Evolutionary conservation across 2,888 invertebrate genomes (phyloP), one percentile per base, ranked within the genome.

Genomic region (Drosophila trichaetosa): DNA sequence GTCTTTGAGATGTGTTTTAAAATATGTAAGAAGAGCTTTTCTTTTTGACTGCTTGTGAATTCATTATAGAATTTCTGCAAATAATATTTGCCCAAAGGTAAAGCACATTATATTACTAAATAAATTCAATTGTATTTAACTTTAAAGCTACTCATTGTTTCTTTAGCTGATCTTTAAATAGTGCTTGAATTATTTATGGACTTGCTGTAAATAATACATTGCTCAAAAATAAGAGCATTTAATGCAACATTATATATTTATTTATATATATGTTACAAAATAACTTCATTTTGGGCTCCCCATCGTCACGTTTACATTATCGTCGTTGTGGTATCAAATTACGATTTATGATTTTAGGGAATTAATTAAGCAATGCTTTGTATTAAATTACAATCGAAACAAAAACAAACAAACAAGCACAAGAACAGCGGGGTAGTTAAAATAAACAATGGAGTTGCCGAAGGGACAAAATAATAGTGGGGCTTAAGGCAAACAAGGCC

Each of bases 321-420:
- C 63, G 56, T 48, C n/a, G 40, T 46, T 16, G 16, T 36, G 54
- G 65, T 64, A 77, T 83, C 75, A 56, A 60, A 79, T 83, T 70
- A 76, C 82, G 67, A 78, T 78, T 82, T 74, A 78, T 73, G 74
- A 69, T 66, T 75, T 58, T 40, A 76, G 46, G 70, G 73, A 85
- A 85, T 85, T 87, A 87, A 85, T 85, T 85, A 87, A 68, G 80
- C 69, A 83, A 63, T 70, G 68, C 67, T 65, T 59, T 67, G 74
- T 79, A 81, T 86, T 83, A 83, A 75, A 75, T 87, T 81, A 81
- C 87, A 76, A 66, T 46, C 42, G 42, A 53, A 60, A 57, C 59
- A 56, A 71, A 52, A 54, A n/a, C 38, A 64, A 46, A 46, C 46
- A 16, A 16, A 24, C 24, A 16, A 46, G 8, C 46, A 46, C 36